phyloP scores from a whole-genome alignment of 2,113 vertebrate genomes.

The Dicentrarchus labrax region DNA sequence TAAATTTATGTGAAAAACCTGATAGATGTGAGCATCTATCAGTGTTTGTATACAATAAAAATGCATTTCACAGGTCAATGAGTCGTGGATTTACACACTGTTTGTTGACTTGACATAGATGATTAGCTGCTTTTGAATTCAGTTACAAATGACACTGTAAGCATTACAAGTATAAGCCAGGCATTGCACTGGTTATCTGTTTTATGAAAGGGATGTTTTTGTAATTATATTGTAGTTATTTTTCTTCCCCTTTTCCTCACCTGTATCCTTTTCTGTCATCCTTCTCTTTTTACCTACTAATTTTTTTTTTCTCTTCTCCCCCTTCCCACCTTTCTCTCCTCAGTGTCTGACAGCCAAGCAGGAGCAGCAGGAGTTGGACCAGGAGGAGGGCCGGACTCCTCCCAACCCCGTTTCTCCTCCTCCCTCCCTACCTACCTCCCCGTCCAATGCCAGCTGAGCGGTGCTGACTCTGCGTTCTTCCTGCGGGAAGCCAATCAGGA shows the following conservation, averaged over 20 bases:
- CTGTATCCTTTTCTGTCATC: neutral
- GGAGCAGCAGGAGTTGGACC: slow-evolving; percentile 76
- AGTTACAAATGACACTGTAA: neutral
- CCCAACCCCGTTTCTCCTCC: slow-evolving; percentile 88
- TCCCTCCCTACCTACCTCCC: slow-evolving; percentile 92
- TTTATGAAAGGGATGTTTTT: neutral
- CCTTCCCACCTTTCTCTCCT: slow-evolving; percentile 25
- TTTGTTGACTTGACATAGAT: slow-evolving; percentile 20
- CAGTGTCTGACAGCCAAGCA: slow-evolving; percentile 85
- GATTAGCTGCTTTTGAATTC: slow-evolving; percentile 18
- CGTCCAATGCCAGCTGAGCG: slow-evolving; percentile 84
- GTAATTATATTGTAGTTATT: slow-evolving; percentile 6
- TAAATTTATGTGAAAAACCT: slow-evolving; percentile 53
- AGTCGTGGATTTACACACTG: neutral
- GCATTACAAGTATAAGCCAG: neutral
- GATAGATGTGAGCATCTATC: slow-evolving; percentile 28
- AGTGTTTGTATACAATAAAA: slow-evolving; percentile 7
- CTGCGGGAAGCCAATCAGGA: slow-evolving; percentile 95
- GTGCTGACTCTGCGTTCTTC: slow-evolving; percentile 90
- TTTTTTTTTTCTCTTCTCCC: neutral
- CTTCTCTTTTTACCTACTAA: neutral
- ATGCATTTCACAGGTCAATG: slow-evolving; percentile 52
- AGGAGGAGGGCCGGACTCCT: slow-evolving; percentile 60
- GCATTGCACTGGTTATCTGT: neutral
- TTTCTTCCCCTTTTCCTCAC: neutral